Conservation (phyloP, 2,888 invertebrate species). For the Netelia melanura region DNA sequence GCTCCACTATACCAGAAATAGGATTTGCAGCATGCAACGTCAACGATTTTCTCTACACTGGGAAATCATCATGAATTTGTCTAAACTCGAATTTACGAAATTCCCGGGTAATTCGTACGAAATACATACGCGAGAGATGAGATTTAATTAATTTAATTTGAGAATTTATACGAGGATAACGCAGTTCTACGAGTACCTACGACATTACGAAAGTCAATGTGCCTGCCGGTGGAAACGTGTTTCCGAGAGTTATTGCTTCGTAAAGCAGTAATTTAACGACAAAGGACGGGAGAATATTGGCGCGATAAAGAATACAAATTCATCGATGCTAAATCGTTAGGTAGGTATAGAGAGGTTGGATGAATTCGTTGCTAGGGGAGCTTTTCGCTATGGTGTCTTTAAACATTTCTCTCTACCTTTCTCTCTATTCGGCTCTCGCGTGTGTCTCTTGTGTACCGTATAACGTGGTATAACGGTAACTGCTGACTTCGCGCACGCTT, state of each 20-base stretch:
- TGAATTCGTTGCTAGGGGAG: background rate
- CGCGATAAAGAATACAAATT: slow-evolving; percentile 50
- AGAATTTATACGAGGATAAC: slow-evolving; percentile 26
- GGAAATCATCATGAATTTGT: too few species aligned
- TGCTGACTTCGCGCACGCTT: slow-evolving; percentile 6
- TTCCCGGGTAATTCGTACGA: background rate
- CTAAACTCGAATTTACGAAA: too few species aligned
- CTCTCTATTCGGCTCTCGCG: background rate
- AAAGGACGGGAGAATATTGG: background rate
- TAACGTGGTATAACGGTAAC: slow-evolving; percentile 10
- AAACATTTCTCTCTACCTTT: background rate
- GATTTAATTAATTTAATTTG: slow-evolving; percentile 39
- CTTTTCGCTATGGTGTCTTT: background rate
- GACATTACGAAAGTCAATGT: slow-evolving; percentile 1
- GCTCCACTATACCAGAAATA: too few species aligned
- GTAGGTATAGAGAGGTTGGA: background rate
- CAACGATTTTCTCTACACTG: too few species aligned
- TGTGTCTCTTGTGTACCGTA: slow-evolving; percentile 33
- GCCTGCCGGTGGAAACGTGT: background rate
- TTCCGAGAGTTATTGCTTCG: background rate
- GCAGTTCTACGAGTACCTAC: background rate
- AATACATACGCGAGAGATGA: background rate
- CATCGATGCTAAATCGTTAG: slow-evolving; percentile 36
- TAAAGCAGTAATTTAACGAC: slow-evolving; percentile 7
- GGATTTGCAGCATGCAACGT: too few species aligned